A percentile compares a stretch with the other conserved stretches of the same genome.
These are phyloP conservation scores for Seriola rivoliana DNA, from an alignment of 2,113 vertebrate genomes.

Conservation along the genomic window DNA sequence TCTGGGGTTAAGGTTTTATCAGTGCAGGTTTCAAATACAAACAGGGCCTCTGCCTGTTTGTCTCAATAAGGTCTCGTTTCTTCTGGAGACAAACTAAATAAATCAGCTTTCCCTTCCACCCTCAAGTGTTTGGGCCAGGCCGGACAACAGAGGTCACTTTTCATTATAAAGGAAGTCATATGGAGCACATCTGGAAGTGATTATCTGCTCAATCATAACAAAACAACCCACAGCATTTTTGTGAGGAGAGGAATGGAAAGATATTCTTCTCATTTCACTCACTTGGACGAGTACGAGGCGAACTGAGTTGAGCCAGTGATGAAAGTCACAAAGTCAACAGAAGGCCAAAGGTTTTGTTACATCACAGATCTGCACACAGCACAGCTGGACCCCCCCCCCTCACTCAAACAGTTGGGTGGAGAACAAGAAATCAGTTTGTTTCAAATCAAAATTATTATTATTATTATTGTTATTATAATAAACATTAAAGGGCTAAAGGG, in stretches of 20 bases:
- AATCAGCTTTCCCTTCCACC: not conserved
- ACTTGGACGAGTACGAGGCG: not conserved
- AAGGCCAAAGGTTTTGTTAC: slow-evolving; percentile 26
- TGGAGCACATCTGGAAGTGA: slow-evolving; percentile 66
- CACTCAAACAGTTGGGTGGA: not conserved
- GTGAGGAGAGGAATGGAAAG: slow-evolving; percentile 29
- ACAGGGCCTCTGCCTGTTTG: not conserved
- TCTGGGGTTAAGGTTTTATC: not conserved
- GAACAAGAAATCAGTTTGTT: not conserved
- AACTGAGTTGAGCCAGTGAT: not conserved
- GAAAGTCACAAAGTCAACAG: slow-evolving; percentile 16
- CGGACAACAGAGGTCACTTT: slow-evolving; percentile 24
- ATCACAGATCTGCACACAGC: slow-evolving; percentile 1
- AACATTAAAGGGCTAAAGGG: not conserved
- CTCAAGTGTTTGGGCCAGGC: not conserved
- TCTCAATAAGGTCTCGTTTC: not conserved
- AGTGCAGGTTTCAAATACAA: not conserved
- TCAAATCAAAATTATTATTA: no score
- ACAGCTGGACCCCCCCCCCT: not conserved
- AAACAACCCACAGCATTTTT: slow-evolving; percentile 46
- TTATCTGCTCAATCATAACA: slow-evolving; percentile 59
- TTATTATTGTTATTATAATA: no score
- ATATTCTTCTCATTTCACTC: slow-evolving; percentile 18
- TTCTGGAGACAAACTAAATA: not conserved
- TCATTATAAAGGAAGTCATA: slow-evolving; percentile 19